A percentile compares a stretch with the other conserved stretches of the same genome.
Evolutionary conservation across 2,797 vertebrate genomes (phyloP).

Genomic region (Nannoperca obscura): DNA sequence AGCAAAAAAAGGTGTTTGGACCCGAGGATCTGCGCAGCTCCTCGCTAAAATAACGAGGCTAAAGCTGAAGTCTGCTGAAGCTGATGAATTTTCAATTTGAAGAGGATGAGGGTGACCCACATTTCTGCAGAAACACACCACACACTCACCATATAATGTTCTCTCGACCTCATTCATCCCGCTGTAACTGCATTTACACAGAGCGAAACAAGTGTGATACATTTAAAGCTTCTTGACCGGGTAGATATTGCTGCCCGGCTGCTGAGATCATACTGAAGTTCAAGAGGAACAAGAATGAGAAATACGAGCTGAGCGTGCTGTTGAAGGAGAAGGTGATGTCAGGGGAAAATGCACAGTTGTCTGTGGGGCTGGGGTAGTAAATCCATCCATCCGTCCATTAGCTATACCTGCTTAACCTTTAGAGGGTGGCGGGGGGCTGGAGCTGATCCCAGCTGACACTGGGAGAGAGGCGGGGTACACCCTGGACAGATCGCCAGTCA

Average conservation of each 20-base stretch:
- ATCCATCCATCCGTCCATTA: not conserved
- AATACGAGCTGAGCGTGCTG: conserved; percentile 25
- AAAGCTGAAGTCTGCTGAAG: conserved; percentile 5
- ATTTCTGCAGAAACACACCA: conserved; percentile 30
- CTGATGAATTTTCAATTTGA: conserved; percentile 31
- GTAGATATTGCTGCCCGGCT: not conserved
- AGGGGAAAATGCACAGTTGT: not conserved
- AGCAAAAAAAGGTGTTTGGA: not conserved
- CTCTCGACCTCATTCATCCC: conserved; percentile 12
- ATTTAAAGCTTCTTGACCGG: not conserved
- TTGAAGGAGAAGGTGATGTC: not conserved
- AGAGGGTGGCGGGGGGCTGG: too few species aligned
- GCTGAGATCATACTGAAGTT: conserved; percentile 5
- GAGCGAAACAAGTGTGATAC: not conserved
- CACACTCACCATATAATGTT: conserved; percentile 9
- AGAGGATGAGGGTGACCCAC: conserved; percentile 34
- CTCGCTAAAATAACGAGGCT: conserved; percentile 30
- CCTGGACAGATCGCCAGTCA: not conserved
- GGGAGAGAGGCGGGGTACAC: too few species aligned
- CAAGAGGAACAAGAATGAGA: conserved; percentile 9
- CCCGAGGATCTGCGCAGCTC: conserved; percentile 32
- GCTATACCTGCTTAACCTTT: not conserved
- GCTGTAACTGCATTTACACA: not conserved
- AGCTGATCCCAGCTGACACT: too few species aligned
- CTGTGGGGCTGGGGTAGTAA: not conserved